Evolutionary conservation across 2,888 invertebrate species (phyloP).

Genomic region (Acrobasis consociella): DNA sequence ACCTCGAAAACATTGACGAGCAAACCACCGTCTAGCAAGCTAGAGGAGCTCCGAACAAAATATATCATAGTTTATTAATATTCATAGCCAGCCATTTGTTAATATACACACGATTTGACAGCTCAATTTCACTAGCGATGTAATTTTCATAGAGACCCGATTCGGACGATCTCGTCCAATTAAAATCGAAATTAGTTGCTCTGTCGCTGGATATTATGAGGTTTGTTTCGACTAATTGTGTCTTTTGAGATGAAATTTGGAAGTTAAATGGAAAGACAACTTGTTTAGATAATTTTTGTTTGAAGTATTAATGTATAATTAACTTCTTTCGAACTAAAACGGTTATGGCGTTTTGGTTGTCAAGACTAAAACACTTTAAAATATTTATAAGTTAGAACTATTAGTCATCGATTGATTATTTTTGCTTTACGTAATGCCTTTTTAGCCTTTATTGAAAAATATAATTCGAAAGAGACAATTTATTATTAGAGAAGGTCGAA

Average conservation of each 20-base stretch:
- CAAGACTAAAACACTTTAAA: too few species aligned
- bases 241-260: slow-evolving; percentile 1
- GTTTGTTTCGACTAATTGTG: slow-evolving; percentile 18
- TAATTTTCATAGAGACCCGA: slow-evolving; percentile 47
- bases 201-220: slow-evolving; percentile 21
- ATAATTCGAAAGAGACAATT: too few species aligned
- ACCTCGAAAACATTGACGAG: slow-evolving; percentile 21
- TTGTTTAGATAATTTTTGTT: neutral
- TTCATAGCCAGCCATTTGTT: slow-evolving; percentile 76
- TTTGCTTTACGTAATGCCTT: too few species aligned
- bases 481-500: too few species aligned
- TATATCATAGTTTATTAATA: slow-evolving; percentile 70
- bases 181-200: slow-evolving; percentile 42
- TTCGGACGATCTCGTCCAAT: slow-evolving; percentile 48
- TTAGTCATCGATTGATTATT: too few species aligned
- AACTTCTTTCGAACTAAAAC: too few species aligned
- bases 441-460: too few species aligned
- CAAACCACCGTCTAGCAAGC: slow-evolving; percentile 27
- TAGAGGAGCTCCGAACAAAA: slow-evolving; percentile 49
- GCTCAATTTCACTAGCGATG: slow-evolving; percentile 71
- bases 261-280: neutral
- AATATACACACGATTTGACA: slow-evolving; percentile 71
- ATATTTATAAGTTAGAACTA: too few species aligned
- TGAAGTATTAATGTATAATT: too few species aligned
- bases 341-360: too few species aligned